Conservation (phyloP, 2,888 invertebrate species). For the Bembecia ichneumoniformis region DNA sequence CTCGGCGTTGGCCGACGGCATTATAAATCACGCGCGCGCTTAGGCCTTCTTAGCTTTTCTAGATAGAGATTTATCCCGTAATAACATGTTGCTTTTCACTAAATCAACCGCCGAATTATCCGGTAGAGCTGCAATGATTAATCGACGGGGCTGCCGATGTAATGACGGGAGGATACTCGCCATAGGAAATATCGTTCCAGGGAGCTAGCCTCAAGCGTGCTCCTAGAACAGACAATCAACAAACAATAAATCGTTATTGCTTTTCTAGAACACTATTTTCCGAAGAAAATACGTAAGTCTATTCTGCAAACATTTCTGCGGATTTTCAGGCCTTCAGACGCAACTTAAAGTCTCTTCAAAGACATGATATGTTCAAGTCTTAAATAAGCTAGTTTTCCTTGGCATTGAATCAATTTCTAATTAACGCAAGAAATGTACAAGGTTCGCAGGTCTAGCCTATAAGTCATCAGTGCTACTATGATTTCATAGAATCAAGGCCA, state of each 20-base stretch:
- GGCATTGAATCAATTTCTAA: no score
- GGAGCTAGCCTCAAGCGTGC: background rate
- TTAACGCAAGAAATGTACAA: no score
- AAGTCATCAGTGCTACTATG: no score
- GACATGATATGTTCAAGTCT: no score
- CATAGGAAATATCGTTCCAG: background rate
- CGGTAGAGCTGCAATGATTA: slow-evolving; percentile 69
- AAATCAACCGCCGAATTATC: slow-evolving; percentile 72
- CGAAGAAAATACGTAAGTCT: no score
- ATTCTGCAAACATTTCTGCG: no score
- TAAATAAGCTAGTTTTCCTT: no score
- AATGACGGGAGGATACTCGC: slow-evolving; percentile 36
- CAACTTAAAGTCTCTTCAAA: no score
- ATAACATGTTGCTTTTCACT: slow-evolving; percentile 71
- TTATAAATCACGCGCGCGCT: slow-evolving; percentile 64
- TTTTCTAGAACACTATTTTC: no score
- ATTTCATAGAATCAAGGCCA: no score
- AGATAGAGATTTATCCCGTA: slow-evolving; percentile 73
- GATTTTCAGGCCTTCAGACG: no score
- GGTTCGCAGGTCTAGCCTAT: no score
- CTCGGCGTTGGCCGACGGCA: slow-evolving; percentile 52
- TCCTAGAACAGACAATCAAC: background rate
- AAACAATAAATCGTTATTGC: background rate
- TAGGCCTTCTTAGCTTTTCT: slow-evolving; percentile 73
- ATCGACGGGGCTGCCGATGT: slow-evolving; percentile 57